Evolutionary conservation across 2,113 vertebrate species (phyloP).

Genomic region (Chlorocebus sabaeus): DNA sequence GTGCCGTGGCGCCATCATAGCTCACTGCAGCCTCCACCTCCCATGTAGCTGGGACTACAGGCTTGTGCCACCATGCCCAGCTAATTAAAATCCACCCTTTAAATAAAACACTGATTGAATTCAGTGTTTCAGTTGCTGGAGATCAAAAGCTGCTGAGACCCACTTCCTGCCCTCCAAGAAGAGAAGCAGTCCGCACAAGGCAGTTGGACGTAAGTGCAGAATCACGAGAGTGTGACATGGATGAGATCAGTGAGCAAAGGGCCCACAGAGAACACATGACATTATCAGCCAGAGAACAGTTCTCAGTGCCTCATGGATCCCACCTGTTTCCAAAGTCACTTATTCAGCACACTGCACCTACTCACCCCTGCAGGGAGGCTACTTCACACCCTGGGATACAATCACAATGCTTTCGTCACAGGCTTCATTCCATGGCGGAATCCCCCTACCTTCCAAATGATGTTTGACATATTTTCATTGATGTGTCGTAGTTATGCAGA

Average conservation of each 20-base stretch:
- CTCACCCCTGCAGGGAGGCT: background rate
- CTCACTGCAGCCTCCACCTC: no score
- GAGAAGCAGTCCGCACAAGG: no score
- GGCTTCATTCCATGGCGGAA: background rate
- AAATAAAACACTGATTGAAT: background rate
- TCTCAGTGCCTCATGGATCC: background rate
- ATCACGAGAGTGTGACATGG: accelerated
- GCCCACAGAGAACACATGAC: accelerated
- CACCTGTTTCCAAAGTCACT: background rate
- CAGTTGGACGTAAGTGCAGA: background rate
- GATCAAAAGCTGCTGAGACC: background rate
- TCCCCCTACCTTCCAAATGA: background rate
- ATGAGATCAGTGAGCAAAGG: background rate
- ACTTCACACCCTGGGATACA: no score
- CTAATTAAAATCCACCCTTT: no score
- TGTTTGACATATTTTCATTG: no score
- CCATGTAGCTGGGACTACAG: no score
- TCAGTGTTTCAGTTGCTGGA: accelerated
- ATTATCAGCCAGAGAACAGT: background rate
- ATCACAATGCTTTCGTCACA: background rate
- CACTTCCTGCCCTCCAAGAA: background rate
- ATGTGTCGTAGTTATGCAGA: no score
- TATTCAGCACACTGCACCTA: background rate
- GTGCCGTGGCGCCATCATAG: no score
- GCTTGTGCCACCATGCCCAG: no score